Percentiles rank a stretch among this genome's conserved stretches.
phyloP scores from a whole-genome alignment of 2,113 vertebrate species.

The Scortum barcoo region DNA sequence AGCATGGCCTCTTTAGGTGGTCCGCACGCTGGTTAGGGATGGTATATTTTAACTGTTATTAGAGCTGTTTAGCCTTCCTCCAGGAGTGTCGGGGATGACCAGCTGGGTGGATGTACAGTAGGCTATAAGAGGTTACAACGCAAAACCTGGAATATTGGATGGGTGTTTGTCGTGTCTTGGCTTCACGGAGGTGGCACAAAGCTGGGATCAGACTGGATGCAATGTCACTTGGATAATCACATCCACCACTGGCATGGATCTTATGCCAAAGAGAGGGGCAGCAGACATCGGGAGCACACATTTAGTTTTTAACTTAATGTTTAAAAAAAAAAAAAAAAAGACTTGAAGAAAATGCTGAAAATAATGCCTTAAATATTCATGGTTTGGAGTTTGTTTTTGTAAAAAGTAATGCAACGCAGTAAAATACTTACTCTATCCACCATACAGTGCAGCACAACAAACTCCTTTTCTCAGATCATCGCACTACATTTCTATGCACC shows the following conservation, averaged over 20 bases:
- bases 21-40: constrained; percentile 48
- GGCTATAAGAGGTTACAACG: constrained; percentile 58
- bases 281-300: constrained; percentile 15
- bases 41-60: constrained; percentile 73
- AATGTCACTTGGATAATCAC: constrained; percentile 74
- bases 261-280: constrained; percentile 29
- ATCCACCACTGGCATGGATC: constrained; percentile 67
- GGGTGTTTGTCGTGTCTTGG: constrained; percentile 59
- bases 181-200: constrained; percentile 77
- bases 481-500: background rate
- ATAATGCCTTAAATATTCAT: background rate
- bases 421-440: background rate
- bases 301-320: constrained; percentile 24
- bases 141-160: constrained; percentile 72
- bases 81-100: constrained; percentile 38
- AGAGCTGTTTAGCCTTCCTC: constrained; percentile 43
- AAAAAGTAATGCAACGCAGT: background rate
- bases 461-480: background rate
- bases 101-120: constrained; percentile 64
- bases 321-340: constrained; percentile 26
- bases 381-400: background rate
- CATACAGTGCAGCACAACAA: background rate
- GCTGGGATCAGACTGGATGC: constrained; percentile 77
- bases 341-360: background rate
- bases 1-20: constrained; percentile 78